Percentiles rank a stretch among this genome's conserved stretches.
phyloP scores from a whole-genome alignment of 2,797 vertebrate genomes.

The Margarornis squamiger region DNA sequence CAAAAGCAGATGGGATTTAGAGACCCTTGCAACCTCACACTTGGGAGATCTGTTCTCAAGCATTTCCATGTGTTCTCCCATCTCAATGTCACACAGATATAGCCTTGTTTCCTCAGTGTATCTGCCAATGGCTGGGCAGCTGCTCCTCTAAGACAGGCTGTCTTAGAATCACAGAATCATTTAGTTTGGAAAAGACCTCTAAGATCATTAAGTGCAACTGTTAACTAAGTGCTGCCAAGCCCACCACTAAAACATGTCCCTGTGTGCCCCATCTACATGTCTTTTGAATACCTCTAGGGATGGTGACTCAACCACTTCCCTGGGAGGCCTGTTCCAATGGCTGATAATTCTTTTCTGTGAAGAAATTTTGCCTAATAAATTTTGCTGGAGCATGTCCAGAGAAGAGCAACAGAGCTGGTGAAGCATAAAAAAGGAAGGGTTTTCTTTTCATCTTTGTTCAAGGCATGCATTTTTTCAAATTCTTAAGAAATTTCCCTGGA shows the following conservation, averaged over 20 bases:
- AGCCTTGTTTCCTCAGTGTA: neutral
- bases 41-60: neutral
- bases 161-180: neutral
- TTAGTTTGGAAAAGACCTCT: neutral
- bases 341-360: neutral
- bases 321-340: neutral
- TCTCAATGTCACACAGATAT: neutral
- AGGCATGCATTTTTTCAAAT: neutral
- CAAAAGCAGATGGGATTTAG: neutral
- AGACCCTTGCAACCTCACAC: neutral
- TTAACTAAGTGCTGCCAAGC: neutral
- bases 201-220: neutral
- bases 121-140: neutral
- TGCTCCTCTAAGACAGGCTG: neutral
- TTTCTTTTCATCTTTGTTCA: neutral
- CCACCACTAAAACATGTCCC: neutral
- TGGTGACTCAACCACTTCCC: neutral
- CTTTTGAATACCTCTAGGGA: neutral
- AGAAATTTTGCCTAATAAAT: neutral
- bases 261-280: neutral
- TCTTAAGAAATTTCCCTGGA: neutral
- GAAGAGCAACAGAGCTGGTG: neutral
- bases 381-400: neutral
- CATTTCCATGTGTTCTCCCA: neutral
- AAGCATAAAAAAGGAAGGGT: neutral